Evolutionary conservation across 2,888 invertebrate species (phyloP).

Genomic region (Drosophila neutralis): DNA sequence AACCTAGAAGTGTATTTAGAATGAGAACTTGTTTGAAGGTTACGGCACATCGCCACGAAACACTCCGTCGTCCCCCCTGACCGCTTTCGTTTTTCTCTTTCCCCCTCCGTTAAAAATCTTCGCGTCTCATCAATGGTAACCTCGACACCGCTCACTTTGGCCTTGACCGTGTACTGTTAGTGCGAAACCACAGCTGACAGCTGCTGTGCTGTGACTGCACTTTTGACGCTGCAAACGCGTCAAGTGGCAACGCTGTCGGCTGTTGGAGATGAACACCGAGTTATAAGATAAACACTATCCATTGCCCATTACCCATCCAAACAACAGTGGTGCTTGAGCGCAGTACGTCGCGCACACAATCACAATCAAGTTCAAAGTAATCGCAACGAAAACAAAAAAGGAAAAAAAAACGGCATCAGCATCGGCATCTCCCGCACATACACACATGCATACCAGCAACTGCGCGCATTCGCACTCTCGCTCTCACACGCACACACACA

Average conservation of each 20-base stretch:
- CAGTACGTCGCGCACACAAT: constrained; percentile 45
- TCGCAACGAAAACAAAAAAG: constrained; percentile 47
- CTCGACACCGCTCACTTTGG: constrained; percentile 45
- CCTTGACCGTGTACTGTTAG: constrained; percentile 58
- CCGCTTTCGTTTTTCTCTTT: not conserved
- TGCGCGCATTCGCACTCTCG: constrained; percentile 68
- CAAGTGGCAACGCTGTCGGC: constrained; percentile 51
- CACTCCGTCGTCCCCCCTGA: constrained; percentile 13
- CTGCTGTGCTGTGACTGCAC: constrained; percentile 47
- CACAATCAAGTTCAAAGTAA: constrained; percentile 71
- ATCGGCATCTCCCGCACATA: constrained; percentile 52
- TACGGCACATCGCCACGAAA: constrained; percentile 58
- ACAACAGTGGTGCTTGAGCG: constrained; percentile 47
- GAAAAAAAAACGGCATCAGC: constrained; percentile 37
- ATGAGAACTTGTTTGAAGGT: constrained; percentile 68
- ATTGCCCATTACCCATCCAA: constrained; percentile 6
- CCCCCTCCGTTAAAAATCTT: constrained; percentile 14
- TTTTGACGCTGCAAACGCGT: constrained; percentile 48
- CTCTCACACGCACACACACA: constrained; percentile 38
- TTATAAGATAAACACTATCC: constrained; percentile 24
- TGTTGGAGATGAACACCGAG: constrained; percentile 39
- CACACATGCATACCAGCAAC: constrained; percentile 46
- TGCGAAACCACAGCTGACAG: constrained; percentile 65
- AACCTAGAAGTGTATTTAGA: constrained; percentile 64
- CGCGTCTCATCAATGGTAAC: constrained; percentile 38